Evolutionary conservation across 1,140 invertebrate genomes (phyloP).

Genomic region (Camponotus vicinus): DNA sequence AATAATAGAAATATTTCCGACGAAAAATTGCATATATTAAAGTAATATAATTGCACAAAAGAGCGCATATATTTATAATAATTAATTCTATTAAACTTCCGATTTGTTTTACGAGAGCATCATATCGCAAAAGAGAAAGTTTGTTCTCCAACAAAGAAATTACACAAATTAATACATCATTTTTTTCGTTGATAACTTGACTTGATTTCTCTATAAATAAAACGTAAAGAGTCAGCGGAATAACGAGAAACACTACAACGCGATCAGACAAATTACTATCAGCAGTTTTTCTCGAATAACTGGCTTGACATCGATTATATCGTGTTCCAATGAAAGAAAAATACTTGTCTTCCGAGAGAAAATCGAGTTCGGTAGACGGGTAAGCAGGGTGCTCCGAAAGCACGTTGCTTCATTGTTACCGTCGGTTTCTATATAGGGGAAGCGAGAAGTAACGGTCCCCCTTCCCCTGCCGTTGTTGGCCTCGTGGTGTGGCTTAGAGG

Average conservation of each 20-base stretch:
- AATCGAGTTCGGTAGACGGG: slow-evolving; percentile 68
- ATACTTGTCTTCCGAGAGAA: slow-evolving; percentile 39
- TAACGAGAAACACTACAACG: slow-evolving; percentile 3
- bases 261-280: slow-evolving; percentile 50
- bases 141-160: not conserved
- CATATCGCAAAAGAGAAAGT: not conserved
- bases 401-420: slow-evolving; percentile 69
- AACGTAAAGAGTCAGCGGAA: not conserved
- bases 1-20: not conserved
- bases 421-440: slow-evolving; percentile 63
- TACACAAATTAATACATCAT: not conserved
- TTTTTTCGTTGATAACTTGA: not conserved
- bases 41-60: not conserved
- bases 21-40: not conserved
- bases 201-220: not conserved
- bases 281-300: slow-evolving; percentile 8
- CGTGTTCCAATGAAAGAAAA: slow-evolving; percentile 55
- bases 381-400: slow-evolving; percentile 51
- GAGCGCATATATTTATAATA: not conserved
- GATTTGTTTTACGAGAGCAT: not conserved
- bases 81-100: not conserved
- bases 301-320: slow-evolving; percentile 29
- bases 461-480: slow-evolving; percentile 65
- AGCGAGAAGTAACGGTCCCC: slow-evolving; percentile 79
- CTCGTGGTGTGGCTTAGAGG: slow-evolving; percentile 77